Evolutionary conservation across 2,113 vertebrate genomes (phyloP), one percentile per base, ranked within the genome.

Genomic region (Austrofundulus limnaeus): DNA sequence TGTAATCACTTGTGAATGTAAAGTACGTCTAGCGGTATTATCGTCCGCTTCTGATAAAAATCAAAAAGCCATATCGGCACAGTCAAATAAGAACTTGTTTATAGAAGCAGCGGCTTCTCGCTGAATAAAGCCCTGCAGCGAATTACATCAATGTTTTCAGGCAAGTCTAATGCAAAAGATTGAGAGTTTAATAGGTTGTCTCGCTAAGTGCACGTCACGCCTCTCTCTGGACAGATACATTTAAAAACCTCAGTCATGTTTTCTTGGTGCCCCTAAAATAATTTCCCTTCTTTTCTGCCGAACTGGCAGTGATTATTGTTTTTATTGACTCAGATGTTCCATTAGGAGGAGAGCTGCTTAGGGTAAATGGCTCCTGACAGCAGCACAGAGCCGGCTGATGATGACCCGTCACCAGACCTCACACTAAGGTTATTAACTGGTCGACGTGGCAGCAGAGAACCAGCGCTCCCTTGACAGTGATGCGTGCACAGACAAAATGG

Each of bases 281-380:
- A 89, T 92, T 88, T 83, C 86, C 85, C 68, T 73, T 82, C 90
- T 87, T n/a, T 87, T 92, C 87, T 77, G 78, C 60, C 59, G 70
- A 69, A 88, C 78, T 89, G 88, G 84, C 85, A 64, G 68, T 76
- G 82, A 89, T 89, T 85, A 87, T 91, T 91, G 86, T 90, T 89
- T 91, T 88, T 90, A 92, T 92, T 90, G 88, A 91, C 85, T 91
- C 83, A 75, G 85, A 90, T 92, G 86, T 90, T 91, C 89, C 88
- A 91, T 92, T 91, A 88, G 87, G 65, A 57, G 59, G 68, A 76
- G 71, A 86, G 78, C 58, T 77, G 81, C 75, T 84, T 74, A 81
- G 81, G 78, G 80, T 85, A 89, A 92, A 91, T 88, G 84, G 87
- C 65, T 88, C 71, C 75, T 87, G 90, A 90, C 89, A 87, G 89